Conservation (phyloP, 2,888 invertebrate genomes). For the Heliconius cydno region DNA sequence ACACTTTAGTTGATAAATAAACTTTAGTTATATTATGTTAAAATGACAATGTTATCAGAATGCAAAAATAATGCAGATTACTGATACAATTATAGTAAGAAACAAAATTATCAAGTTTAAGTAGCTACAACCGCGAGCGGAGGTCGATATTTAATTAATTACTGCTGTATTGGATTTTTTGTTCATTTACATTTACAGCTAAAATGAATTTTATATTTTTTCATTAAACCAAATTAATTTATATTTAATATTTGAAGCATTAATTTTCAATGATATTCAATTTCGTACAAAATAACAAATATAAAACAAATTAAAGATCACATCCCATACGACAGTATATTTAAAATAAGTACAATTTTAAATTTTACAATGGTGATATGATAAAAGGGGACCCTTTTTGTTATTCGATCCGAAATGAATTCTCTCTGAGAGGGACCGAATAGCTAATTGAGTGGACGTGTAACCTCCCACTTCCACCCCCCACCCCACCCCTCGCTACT, state of each 20-base stretch:
- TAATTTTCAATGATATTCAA: neutral
- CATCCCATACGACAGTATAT: neutral
- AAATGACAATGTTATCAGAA: no score
- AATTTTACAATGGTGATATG: neutral
- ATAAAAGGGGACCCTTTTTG: constrained; percentile 12
- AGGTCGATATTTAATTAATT: no score
- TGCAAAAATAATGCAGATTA: no score
- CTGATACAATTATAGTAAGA: no score
- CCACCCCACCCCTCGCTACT: constrained; percentile 15
- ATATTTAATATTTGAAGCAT: neutral
- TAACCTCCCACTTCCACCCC: constrained; percentile 9
- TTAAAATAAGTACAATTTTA: constrained; percentile 8
- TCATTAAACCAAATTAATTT: neutral
- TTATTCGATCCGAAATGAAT: constrained; percentile 29
- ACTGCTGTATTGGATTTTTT: no score
- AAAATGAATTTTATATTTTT: neutral
- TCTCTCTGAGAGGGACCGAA: constrained; percentile 24
- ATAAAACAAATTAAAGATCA: neutral
- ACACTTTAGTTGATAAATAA: no score
- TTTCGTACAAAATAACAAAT: neutral
- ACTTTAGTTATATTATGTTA: no score
- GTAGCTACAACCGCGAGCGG: no score
- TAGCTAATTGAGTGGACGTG: constrained; percentile 35
- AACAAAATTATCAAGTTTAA: no score
- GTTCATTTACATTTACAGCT: no score